Base-by-base conservation (phyloP, 2,797 vertebrate species). In the Crossoptilon crossoptilon region DNA sequence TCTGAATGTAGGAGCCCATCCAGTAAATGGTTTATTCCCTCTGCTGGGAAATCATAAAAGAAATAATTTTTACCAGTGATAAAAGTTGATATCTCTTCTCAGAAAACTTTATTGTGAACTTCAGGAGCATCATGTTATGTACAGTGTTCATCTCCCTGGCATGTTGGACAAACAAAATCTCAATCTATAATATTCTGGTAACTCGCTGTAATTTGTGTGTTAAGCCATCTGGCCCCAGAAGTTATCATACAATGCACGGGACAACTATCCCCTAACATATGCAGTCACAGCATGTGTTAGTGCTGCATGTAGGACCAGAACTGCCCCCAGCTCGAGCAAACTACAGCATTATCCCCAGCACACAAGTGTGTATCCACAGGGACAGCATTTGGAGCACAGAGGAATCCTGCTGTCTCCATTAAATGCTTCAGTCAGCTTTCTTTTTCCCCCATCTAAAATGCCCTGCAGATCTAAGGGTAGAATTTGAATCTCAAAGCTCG, bases 401-500 rank as follows among this genome's bases (percentile, higher is more conserved):
- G 75, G 78, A 84, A 82, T 91, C 60, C 70, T 84, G 69, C 67
- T 87, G 33, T 84, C 68, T 23, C 91, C 29, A 23, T 77, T 84
- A 37, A 13, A 3, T 43, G 41, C 84, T 87, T 59, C 72, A 71
- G 81, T 56, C 84, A 69, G 23, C 33, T 48, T 66, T 87, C 71
- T 90, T 86, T 60, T 64, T 75, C 49, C 55, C 29, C 12, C 64
- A 92, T 86, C 93, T 81, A 88, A 96, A 95, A 81, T 84, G 87
- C 74, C 87, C 59, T 86, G 64, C 69, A 84, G 74, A 94, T 91
- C 76, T 91, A 87, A 78, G 55, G 69, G 92, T 77, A 93, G 88
- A 91, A 63, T 66, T 94, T 95, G 93, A 89, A 91, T 94, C 71
- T 90, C 81, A 85, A 76, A 84, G 46, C 86, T 93, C 95, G 94